phyloP scores from a whole-genome alignment of 2,888 invertebrate species.

The Seira ritae region DNA sequence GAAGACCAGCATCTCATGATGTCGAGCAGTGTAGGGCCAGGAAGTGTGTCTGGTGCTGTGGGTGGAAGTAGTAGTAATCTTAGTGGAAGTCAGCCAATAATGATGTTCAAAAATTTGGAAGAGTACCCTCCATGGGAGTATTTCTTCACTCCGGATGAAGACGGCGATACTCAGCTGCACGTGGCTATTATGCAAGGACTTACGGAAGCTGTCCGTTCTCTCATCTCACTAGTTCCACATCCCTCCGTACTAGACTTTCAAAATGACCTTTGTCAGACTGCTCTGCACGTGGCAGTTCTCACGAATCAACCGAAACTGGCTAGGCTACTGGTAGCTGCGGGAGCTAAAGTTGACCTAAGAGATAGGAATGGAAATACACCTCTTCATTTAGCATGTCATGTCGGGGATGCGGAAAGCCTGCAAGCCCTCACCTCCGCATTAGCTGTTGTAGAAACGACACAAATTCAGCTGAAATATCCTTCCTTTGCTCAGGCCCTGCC shows the following conservation, averaged over 20 bases:
- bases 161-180: constrained; percentile 95
- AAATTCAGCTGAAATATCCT: constrained; percentile 74
- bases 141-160: constrained; percentile 86
- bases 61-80: constrained; percentile 18
- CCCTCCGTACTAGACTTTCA: constrained; percentile 85
- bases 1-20: constrained; percentile 32
- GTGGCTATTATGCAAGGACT: constrained; percentile 87
- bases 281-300: constrained; percentile 91
- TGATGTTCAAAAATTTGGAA: constrained; percentile 50
- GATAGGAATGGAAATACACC: constrained; percentile 90
- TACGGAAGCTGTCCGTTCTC: constrained; percentile 83
- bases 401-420: constrained; percentile 83
- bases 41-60: constrained; percentile 12
- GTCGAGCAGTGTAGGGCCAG: constrained; percentile 22
- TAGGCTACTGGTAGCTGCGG: constrained; percentile 86
- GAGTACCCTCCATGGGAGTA: constrained; percentile 79
- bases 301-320: constrained; percentile 85
- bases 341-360: constrained; percentile 81
- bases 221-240: constrained; percentile 87
- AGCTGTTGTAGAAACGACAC: constrained; percentile 76
- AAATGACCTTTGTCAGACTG: constrained; percentile 81
- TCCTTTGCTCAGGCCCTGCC: constrained; percentile 77
- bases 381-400: constrained; percentile 87
- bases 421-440: constrained; percentile 85
- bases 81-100: constrained; percentile 30